Percentiles rank a stretch among this genome's conserved stretches.
These are phyloP conservation scores for Chymomyza procnemis DNA, from an alignment of 2,888 invertebrate genomes.

Conservation along the genomic window DNA sequence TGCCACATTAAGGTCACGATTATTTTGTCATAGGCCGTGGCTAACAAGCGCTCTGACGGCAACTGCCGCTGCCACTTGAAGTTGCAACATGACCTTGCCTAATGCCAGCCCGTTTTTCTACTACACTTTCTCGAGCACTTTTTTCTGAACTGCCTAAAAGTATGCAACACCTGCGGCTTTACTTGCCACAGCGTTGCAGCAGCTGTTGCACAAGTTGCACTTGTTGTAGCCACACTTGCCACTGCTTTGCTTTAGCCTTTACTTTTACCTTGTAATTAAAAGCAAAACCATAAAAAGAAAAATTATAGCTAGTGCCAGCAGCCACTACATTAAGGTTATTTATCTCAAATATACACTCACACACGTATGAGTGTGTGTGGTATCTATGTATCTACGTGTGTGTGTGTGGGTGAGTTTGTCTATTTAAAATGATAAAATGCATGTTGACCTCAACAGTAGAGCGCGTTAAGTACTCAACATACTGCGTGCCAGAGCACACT, in stretches of 20 bases:
- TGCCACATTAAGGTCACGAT: slow-evolving; percentile 59
- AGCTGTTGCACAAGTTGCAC: slow-evolving; percentile 9
- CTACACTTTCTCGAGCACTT: slow-evolving; percentile 66
- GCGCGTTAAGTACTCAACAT: slow-evolving; percentile 10
- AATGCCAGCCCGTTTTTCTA: slow-evolving; percentile 55
- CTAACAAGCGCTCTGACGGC: neutral
- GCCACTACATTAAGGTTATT: slow-evolving; percentile 71
- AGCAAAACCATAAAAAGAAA: slow-evolving; percentile 29
- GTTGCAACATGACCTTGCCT: slow-evolving; percentile 51
- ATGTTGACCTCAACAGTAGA: slow-evolving; percentile 59
- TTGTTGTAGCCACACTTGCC: neutral
- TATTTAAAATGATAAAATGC: slow-evolving; percentile 70
- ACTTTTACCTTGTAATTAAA: slow-evolving; percentile 49
- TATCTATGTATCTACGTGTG: neutral
- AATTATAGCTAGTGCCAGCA: slow-evolving; percentile 23
- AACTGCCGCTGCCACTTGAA: neutral
- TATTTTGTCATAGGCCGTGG: neutral
- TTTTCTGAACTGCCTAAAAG: slow-evolving; percentile 65
- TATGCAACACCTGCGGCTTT: slow-evolving; percentile 42
- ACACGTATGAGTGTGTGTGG: neutral
- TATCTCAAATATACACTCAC: slow-evolving; percentile 28
- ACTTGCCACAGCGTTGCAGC: slow-evolving; percentile 34
- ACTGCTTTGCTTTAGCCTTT: neutral
- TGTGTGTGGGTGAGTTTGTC: slow-evolving; percentile 22
- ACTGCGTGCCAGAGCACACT: slow-evolving; percentile 38